Conservation (phyloP, 1,140 invertebrate species). For the Zophobas morio region DNA sequence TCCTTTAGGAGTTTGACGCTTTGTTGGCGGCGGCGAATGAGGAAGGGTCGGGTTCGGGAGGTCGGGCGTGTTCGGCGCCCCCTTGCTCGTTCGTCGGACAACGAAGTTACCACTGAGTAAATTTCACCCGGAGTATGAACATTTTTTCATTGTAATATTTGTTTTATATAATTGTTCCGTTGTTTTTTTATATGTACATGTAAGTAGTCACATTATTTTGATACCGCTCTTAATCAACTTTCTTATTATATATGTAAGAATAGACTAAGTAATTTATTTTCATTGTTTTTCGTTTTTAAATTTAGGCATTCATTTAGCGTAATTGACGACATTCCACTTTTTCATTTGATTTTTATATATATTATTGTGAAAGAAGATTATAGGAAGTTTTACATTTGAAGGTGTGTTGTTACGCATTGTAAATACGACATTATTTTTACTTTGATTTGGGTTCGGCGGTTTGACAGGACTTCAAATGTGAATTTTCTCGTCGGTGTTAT, state of each 20-base stretch:
- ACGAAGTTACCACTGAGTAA: slow-evolving; percentile 58
- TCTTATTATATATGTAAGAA: slow-evolving; percentile 49
- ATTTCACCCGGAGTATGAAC: slow-evolving; percentile 33
- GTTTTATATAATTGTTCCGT: slow-evolving; percentile 48
- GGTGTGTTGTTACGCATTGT: slow-evolving; percentile 45
- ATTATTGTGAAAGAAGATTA: slow-evolving; percentile 27
- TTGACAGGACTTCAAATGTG: slow-evolving; percentile 52
- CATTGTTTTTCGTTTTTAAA: slow-evolving; percentile 55
- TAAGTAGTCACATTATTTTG: slow-evolving; percentile 59
- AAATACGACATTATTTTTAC: slow-evolving; percentile 49
- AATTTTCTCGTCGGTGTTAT: slow-evolving; percentile 55
- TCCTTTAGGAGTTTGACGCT: slow-evolving; percentile 17
- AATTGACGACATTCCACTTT: slow-evolving; percentile 57
- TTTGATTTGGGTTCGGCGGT: slow-evolving; percentile 51
- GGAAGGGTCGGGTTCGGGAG: background rate
- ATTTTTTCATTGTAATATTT: slow-evolving; percentile 45
- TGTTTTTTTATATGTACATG: slow-evolving; percentile 54
- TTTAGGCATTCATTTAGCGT: slow-evolving; percentile 59
- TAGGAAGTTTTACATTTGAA: slow-evolving; percentile 53
- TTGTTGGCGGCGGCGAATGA: slow-evolving; percentile 2
- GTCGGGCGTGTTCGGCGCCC: background rate
- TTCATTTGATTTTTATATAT: slow-evolving; percentile 46
- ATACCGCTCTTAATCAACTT: slow-evolving; percentile 56
- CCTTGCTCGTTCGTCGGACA: slow-evolving; percentile 61
- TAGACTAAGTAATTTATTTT: slow-evolving; percentile 59